These are phyloP conservation scores for Lerista edwardsae DNA, from an alignment of 2,797 vertebrate genomes.

Conservation along the genomic window DNA sequence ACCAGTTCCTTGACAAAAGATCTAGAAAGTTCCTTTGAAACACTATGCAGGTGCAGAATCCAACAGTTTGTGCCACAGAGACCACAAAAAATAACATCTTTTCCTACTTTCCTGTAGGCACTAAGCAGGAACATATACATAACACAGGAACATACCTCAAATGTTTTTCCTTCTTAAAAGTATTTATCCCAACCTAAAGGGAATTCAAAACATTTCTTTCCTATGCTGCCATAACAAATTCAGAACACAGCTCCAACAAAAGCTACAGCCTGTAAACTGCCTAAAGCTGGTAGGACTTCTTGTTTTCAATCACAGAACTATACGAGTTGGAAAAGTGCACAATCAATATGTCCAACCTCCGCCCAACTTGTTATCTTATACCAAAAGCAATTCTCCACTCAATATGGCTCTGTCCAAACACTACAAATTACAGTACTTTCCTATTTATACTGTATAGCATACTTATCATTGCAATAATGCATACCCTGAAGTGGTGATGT, in stretches of 20 bases:
- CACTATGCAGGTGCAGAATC: background rate
- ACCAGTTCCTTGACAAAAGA: background rate
- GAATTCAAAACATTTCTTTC: background rate
- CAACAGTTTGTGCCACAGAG: background rate
- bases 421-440: no score
- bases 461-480: no score
- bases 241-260: no score
- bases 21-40: background rate
- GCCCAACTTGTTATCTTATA: no score
- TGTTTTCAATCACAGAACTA: background rate
- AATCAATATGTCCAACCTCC: no score
- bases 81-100: background rate
- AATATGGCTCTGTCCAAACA: no score
- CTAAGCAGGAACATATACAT: no score
- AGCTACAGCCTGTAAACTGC: no score
- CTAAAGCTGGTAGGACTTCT: background rate
- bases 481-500: background rate
- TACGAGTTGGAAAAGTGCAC: no score
- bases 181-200: background rate
- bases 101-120: background rate
- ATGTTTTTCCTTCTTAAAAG: background rate
- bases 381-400: no score
- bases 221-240: background rate
- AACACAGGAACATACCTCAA: background rate
- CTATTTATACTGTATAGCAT: no score